phyloP scores from a whole-genome alignment of 2,113 vertebrate species.

The human (Homo sapiens) region GRCh38 chr4:182740001-182740500 shows the following conservation, averaged over 20 bases:
- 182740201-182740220: background rate
- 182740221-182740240: background rate
- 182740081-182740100: background rate
- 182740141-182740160: accelerated
- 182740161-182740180: accelerated
- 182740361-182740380: background rate
- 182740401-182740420: background rate
- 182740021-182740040: too few relatives aligned
- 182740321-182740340: background rate
- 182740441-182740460: background rate
- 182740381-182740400: background rate
- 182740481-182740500: background rate
- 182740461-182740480: background rate
- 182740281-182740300: background rate
- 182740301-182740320: background rate
- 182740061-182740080: background rate
- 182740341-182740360: background rate
- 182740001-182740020: too few relatives aligned
- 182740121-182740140: too few relatives aligned
- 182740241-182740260: accelerated
- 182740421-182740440: background rate
- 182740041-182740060: background rate
- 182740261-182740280: background rate
- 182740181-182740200: too few relatives aligned
- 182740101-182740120: background rate